Evolutionary conservation across 2,888 invertebrate genomes (phyloP), one percentile per base, ranked within the genome.

Genomic region (Nomada lathburiana): DNA sequence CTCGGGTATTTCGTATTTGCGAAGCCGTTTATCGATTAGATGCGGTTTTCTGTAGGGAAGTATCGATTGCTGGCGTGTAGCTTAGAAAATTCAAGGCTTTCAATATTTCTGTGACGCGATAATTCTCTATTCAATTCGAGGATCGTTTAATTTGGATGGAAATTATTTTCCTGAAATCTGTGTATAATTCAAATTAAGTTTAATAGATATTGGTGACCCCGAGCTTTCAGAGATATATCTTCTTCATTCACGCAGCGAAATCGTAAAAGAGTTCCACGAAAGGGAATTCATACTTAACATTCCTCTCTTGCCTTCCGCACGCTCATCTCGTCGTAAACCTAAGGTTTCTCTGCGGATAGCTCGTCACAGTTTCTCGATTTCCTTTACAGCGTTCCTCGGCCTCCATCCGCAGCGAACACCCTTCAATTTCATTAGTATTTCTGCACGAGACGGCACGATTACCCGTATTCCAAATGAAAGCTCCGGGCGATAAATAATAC

Each of bases 301-400:
- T 23, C 29, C 23, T 44, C 23, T 26, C 36, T 36, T 47, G 13
- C 13, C 47, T 47, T 47, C 16, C 44, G 42, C 36, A 7, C 23
- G 10, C 26, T 47, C 16, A 29, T 26, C 26, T 57, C n/a, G 2
- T n/a, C 4, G 52, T 3, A 2, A 47, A 2, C 7, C 20, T 68
- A 55, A 55, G 68, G 68, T 55, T 68, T 68, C 68, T 9, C 67
- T 20, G 53, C 20, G 36, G 36, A 36, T 47, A 11, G 47, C 16
- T 20, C 53, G 53, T 53, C 18, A 36, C 11, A 42, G 18, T 36
- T 52, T 18, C 36, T 42, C 47, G n/a, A 50, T 55, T 65, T 68
- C 42, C 36, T 9, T 68, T 16, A 4, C 13, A 29, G 36, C 53
- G 36, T 36, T 53, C 67, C 23, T 64, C 47, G 20, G 16, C 10